A percentile compares a stretch with the other conserved stretches of the same genome.
phyloP scores from a whole-genome alignment of 2,888 invertebrate species.

The Phaedon cochleariae region DNA sequence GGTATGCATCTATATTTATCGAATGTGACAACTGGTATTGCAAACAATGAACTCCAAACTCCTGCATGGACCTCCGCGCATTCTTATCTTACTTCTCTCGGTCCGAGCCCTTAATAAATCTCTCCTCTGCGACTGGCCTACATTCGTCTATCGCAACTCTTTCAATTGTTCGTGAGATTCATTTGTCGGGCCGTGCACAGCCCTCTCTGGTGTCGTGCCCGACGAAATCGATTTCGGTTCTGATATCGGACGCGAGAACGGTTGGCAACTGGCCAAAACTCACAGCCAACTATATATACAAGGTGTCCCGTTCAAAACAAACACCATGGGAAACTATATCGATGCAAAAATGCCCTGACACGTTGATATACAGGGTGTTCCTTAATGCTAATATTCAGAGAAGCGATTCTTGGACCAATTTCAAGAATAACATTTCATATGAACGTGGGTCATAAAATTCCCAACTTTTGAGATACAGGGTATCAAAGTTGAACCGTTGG shows the following conservation, averaged over 20 bases:
- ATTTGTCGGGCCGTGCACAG: background rate
- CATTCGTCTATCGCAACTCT: slow-evolving; percentile 9
- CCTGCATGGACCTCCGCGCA: background rate
- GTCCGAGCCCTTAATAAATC: background rate
- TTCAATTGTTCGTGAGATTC: slow-evolving; percentile 7
- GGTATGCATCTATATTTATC: too few relatives aligned
- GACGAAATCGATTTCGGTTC: slow-evolving; percentile 47
- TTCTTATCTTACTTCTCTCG: background rate
- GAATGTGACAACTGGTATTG: background rate
- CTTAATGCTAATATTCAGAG: too few relatives aligned
- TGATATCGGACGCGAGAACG: slow-evolving; percentile 45
- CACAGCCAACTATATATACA: slow-evolving; percentile 41
- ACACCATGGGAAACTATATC: too few relatives aligned
- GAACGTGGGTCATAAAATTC: too few relatives aligned
- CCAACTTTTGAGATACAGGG: too few relatives aligned
- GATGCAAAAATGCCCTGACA: too few relatives aligned
- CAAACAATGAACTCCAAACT: background rate
- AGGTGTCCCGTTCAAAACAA: too few relatives aligned
- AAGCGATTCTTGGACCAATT: too few relatives aligned
- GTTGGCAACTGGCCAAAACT: slow-evolving; percentile 50
- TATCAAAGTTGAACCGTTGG: too few relatives aligned
- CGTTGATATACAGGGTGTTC: too few relatives aligned
- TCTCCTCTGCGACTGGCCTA: slow-evolving; percentile 1
- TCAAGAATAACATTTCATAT: too few relatives aligned
- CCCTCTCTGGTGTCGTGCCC: slow-evolving; percentile 15